These are phyloP conservation scores for Glandiceps talaboti DNA, from an alignment of 53 echinoderm and acorn worm species.

Conservation along the genomic window DNA sequence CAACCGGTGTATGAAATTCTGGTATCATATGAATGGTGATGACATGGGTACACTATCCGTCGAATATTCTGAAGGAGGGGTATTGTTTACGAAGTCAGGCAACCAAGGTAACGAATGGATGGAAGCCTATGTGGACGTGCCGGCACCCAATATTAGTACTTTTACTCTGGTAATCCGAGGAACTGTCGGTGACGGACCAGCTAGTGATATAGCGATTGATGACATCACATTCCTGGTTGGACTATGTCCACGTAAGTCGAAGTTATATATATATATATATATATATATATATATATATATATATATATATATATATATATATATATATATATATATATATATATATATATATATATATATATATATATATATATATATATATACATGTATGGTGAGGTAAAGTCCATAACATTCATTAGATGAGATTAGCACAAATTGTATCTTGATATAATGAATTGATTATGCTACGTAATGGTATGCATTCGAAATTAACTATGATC, in stretches of 20 bases:
- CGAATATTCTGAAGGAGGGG: neutral
- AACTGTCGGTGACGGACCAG: neutral
- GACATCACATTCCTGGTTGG: neutral
- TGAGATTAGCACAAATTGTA: no score
- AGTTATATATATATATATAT: no score
- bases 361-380: no score
- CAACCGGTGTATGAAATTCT: conserved; percentile 43
- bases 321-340: no score
- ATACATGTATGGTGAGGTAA: no score
- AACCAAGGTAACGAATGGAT: neutral
- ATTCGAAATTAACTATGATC: no score
- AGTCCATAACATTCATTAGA: no score
- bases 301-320: no score
- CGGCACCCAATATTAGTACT: neutral
- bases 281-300: no score
- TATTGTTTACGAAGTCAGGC: neutral
- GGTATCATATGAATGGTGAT: conserved; percentile 52
- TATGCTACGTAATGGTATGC: no score
- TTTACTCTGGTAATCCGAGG: neutral
- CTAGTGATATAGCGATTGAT: neutral
- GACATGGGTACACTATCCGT: conserved; percentile 36
- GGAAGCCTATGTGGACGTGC: neutral
- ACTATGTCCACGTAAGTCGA: neutral
- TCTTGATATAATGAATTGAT: no score
- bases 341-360: no score